Percentiles rank a stretch among this genome's conserved stretches.
phyloP scores from a whole-genome alignment of 2,797 vertebrate species.

The Phrynocephalus guinanensis region DNA sequence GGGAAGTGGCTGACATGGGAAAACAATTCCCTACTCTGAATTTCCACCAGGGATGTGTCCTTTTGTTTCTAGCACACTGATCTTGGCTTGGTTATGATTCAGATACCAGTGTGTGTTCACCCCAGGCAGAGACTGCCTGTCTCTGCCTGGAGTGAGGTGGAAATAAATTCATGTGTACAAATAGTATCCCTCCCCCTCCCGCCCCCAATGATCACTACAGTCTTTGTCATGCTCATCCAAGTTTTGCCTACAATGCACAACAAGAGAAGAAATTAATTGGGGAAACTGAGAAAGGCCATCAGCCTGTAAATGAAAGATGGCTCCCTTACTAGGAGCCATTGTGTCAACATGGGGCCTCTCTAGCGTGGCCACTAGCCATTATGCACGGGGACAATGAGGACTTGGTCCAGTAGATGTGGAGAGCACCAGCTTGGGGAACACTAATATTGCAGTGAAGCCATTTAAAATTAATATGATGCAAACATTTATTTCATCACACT shows the following conservation, averaged over 20 bases:
- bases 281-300: too few species aligned
- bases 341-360: not conserved
- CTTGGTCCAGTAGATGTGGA: not conserved
- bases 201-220: too few species aligned
- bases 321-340: too few species aligned
- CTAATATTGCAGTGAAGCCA: not conserved
- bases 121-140: too few species aligned
- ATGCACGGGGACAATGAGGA: not conserved
- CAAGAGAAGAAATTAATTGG: too few species aligned
- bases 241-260: too few species aligned
- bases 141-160: not conserved
- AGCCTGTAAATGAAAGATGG: too few species aligned
- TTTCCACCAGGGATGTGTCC: not conserved
- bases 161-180: not conserved
- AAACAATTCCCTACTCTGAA: too few species aligned
- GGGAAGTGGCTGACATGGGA: too few species aligned
- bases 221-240: too few species aligned
- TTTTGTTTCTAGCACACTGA: not conserved
- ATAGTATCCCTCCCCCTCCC: not conserved
- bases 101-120: not conserved
- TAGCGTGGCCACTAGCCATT: not conserved
- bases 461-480: constrained; percentile 7
- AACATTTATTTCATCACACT: not conserved
- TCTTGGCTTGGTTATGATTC: not conserved
- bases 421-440: not conserved